Evolutionary conservation across 1,140 invertebrate genomes (phyloP).

Genomic region (Lepidotrigona ventralis): DNA sequence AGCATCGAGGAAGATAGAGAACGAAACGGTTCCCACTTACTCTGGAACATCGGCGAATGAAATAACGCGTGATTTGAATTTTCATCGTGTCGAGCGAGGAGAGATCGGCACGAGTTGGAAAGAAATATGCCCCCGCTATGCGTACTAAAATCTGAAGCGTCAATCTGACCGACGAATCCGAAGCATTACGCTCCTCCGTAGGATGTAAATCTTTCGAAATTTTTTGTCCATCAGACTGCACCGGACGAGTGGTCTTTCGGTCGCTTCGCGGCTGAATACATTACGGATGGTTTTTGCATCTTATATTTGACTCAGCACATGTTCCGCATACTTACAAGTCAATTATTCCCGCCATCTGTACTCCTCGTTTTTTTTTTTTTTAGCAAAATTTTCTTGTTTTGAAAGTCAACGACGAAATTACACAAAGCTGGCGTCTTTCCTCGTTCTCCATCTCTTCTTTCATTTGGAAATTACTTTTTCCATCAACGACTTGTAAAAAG

Average conservation of each 20-base stretch:
- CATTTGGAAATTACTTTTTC: not conserved
- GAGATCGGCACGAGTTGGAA: not conserved
- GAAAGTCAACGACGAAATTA: not conserved
- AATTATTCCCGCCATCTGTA: constrained; percentile 2
- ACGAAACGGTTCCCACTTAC: constrained; percentile 10
- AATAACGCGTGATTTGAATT: constrained; percentile 25
- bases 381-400: not conserved
- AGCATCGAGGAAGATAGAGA: constrained; percentile 1
- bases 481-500: not conserved
- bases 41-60: constrained; percentile 2
- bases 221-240: constrained; percentile 6
- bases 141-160: constrained; percentile 22
- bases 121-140: constrained; percentile 12
- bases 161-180: constrained; percentile 33
- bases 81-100: not conserved
- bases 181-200: not conserved
- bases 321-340: constrained; percentile 6
- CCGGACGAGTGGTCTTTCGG: not conserved
- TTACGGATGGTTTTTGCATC: constrained; percentile 18
- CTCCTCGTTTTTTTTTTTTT: not conserved
- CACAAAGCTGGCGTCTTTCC: not conserved
- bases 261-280: constrained; percentile 10
- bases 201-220: constrained; percentile 25
- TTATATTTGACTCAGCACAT: constrained; percentile 16
- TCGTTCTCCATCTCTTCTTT: not conserved